Percentiles rank a stretch among this genome's conserved stretches.
Evolutionary conservation across 35 echinoderm and acorn worm species (phyloP).

Genomic region (Anneissia japonica): DNA sequence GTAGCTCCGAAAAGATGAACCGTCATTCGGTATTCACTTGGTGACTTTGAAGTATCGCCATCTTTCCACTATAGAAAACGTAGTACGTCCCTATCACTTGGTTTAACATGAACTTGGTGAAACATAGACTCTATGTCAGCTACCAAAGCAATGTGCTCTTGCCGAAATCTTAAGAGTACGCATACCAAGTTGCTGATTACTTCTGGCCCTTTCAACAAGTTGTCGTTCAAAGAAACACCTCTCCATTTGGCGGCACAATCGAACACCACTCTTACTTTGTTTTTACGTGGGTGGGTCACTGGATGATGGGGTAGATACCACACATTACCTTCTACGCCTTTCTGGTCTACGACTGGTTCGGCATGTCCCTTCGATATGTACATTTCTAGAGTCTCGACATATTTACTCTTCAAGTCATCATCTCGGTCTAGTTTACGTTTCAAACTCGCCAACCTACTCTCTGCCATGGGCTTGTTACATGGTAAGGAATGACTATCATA

Average conservation of each 20-base stretch:
- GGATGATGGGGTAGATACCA: slow-evolving; percentile 35
- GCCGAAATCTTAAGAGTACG: too few species aligned
- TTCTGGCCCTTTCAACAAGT: slow-evolving; percentile 13
- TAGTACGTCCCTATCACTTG: slow-evolving; percentile 17
- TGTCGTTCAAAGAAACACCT: slow-evolving; percentile 13
- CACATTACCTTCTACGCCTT: background rate
- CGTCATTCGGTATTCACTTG: slow-evolving; percentile 22
- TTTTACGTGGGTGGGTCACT: slow-evolving; percentile 18
- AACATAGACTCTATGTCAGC: too few species aligned
- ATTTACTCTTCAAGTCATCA: background rate
- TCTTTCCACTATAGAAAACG: slow-evolving; percentile 36
- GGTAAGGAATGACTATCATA: slow-evolving; percentile 3
- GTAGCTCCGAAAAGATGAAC: slow-evolving; percentile 40
- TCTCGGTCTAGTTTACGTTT: slow-evolving; percentile 16
- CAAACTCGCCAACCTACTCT: background rate
- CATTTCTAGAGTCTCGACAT: slow-evolving; percentile 15
- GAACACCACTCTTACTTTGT: slow-evolving; percentile 23
- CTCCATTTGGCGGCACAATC: slow-evolving; percentile 39
- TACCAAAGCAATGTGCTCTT: too few species aligned
- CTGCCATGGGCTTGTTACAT: background rate
- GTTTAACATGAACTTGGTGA: slow-evolving; percentile 24
- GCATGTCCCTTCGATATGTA: slow-evolving; percentile 13
- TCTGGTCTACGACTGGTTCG: background rate
- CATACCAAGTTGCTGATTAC: slow-evolving; percentile 1
- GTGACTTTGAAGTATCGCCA: slow-evolving; percentile 1